Base-by-base conservation (phyloP, 2,113 vertebrate genomes). In the Chaetorhynchus papuensis region DNA sequence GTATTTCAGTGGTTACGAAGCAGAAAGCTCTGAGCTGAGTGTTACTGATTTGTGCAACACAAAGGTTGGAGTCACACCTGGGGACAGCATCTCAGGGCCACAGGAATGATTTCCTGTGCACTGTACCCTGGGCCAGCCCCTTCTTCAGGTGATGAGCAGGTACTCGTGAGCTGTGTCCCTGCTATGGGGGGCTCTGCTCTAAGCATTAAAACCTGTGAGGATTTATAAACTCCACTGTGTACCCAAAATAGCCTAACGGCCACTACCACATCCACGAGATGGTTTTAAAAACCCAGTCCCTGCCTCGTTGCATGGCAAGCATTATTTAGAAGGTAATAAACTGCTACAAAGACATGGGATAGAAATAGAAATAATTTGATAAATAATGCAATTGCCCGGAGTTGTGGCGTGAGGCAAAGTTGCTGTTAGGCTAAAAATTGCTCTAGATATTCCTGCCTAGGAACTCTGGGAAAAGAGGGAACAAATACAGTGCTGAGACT, bases 351-450 rank as follows among this genome's bases (percentile, higher is more conserved):
- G 95, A 47, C 26, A 5, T 28, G 59, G 1, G 13, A 75, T 74
- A 42, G 63, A 92, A 88, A 64, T 14, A 76, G 77, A 87, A 94
- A 93, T 93, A 88, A 92, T 97, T 90, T 59, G 88, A 97, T 94
- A 92, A 97, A 93, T 92, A 89, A 97, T 74, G 79, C 83, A 80
- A 70, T 93, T 90, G 75, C 94, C 59, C 1, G 0, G 79, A 56
- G 47, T 39, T 66, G 56, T 70, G 85, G 70, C 52, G 3, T 63
- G 59, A 86, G 89, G 52, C 31, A 17, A 47, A 93, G 92, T 54
- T 77, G 68, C 79, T 59, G 60, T 86, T 56, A 52, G 76, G 85
- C 47, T 95, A 52, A 86, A 90, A 92, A 83, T 59, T 68, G 76
- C 83, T 92, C 20, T 19, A 74, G 72, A 13, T 86, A 59, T 74